A percentile compares a stretch with the other conserved stretches of the same genome.
Evolutionary conservation across 2,113 vertebrate species (phyloP).

Genomic region (Chaetura pelagica): DNA sequence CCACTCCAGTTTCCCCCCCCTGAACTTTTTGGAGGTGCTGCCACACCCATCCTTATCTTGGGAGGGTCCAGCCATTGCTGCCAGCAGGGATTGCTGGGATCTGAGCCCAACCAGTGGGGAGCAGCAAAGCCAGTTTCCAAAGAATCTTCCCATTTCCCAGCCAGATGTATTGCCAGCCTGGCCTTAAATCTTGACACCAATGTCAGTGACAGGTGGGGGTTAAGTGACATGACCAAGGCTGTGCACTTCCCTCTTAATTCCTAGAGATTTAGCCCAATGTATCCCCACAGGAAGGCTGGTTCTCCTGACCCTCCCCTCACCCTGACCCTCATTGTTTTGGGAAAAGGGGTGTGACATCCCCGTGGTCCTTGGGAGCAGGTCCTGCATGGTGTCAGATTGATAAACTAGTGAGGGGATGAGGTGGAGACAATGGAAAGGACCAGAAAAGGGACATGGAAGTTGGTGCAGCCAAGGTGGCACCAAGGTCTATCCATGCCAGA

Average conservation of each 20-base stretch:
- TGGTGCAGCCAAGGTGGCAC: background rate
- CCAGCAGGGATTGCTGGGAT: fast-evolving
- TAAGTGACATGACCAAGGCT: background rate
- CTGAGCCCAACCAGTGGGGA: fast-evolving
- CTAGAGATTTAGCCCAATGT: fast-evolving
- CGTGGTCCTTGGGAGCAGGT: fast-evolving
- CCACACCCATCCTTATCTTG: background rate
- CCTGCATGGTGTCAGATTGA: background rate
- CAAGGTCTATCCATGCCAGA: background rate
- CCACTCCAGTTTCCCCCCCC: fast-evolving
- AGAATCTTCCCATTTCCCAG: background rate
- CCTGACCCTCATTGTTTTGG: fast-evolving
- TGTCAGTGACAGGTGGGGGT: fast-evolving
- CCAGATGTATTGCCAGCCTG: background rate
- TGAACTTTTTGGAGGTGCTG: background rate
- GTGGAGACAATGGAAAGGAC: background rate
- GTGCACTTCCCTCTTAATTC: fast-evolving
- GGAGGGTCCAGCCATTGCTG: background rate
- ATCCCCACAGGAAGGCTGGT: background rate
- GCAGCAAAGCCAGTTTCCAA: background rate
- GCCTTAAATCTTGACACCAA: too few relatives aligned
- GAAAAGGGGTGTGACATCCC: background rate
- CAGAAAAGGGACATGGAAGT: background rate
- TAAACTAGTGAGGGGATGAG: fast-evolving
- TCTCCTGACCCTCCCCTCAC: fast-evolving